Evolutionary conservation across 2,888 invertebrate species (phyloP).

Genomic region (Acanthococcus lagerstroemiae): DNA sequence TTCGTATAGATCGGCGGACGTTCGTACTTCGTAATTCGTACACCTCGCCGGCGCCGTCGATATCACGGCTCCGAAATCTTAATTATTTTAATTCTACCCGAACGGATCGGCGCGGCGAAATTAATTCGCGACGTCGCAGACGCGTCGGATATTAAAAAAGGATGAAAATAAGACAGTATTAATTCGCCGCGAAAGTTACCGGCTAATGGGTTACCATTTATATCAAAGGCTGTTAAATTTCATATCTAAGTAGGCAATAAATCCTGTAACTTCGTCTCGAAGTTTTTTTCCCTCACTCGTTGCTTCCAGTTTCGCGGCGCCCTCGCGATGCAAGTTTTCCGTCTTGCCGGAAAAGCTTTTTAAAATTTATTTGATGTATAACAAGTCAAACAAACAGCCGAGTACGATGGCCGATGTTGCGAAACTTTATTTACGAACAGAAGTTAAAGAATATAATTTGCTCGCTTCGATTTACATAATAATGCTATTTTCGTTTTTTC

Average conservation of each 20-base stretch:
- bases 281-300: not conserved
- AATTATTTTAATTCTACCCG: too few species aligned
- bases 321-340: not conserved
- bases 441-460: conserved; percentile 24
- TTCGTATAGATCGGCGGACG: too few species aligned
- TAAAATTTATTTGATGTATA: conserved; percentile 21
- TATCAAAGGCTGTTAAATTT: conserved; percentile 17
- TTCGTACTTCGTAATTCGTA: too few species aligned
- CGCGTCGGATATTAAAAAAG: not conserved
- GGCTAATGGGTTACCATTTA: conserved; percentile 23
- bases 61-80: too few species aligned
- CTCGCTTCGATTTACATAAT: conserved; percentile 26
- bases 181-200: conserved; percentile 2
- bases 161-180: not conserved
- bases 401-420: conserved; percentile 17
- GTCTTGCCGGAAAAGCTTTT: conserved; percentile 20
- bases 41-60: too few species aligned
- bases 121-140: not conserved
- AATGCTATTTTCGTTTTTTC: conserved; percentile 15
- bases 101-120: too few species aligned
- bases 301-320: not conserved
- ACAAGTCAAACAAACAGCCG: conserved; percentile 17
- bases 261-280: conserved; percentile 16
- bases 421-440: conserved; percentile 12
- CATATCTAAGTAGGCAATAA: conserved; percentile 17